These are phyloP conservation scores for Anoncus sp. DNA, from an alignment of 2,888 invertebrate genomes.

Conservation along the genomic window DNA sequence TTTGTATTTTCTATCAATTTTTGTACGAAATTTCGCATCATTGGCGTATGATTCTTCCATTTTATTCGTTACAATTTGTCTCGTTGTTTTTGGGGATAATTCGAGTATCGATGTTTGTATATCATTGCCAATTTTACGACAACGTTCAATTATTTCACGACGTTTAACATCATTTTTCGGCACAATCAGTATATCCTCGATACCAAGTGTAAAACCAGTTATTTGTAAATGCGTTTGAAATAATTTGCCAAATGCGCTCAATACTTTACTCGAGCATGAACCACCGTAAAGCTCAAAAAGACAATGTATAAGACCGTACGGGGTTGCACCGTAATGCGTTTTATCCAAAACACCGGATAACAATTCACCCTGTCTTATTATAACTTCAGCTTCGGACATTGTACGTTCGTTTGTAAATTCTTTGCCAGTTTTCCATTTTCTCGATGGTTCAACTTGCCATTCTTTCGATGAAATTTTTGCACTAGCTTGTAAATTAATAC, in stretches of 20 bases:
- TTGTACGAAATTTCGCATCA: conserved; percentile 91
- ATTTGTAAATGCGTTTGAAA: conserved; percentile 96
- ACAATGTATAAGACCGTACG: conserved; percentile 97
- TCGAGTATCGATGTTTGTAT: conserved; percentile 87
- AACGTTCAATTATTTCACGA: conserved; percentile 87
- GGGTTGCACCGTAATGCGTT: conserved; percentile 97
- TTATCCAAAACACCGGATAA: conserved; percentile 97
- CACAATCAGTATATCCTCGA: conserved; percentile 96
- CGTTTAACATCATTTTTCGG: conserved; percentile 90
- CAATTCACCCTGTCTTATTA: conserved; percentile 95
- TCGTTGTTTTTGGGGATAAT: conserved; percentile 85
- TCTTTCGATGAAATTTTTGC: conserved; percentile 88
- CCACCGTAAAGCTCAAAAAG: conserved; percentile 98
- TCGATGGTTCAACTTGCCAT: conserved; percentile 86
- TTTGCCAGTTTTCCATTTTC: conserved; percentile 87
- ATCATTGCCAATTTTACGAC: conserved; percentile 82
- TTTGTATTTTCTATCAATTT: too few relatives aligned
- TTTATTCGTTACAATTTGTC: conserved; percentile 86
- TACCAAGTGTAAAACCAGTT: conserved; percentile 97
- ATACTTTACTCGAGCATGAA: conserved; percentile 90
- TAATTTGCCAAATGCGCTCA: conserved; percentile 96
- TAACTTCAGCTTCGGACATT: conserved; percentile 96
- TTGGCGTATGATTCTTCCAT: conserved; percentile 89
- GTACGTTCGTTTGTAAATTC: conserved; percentile 84
- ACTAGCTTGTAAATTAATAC: conserved; percentile 88